Conservation (phyloP, 2,113 vertebrate species). For the Trematomus loennbergii region DNA sequence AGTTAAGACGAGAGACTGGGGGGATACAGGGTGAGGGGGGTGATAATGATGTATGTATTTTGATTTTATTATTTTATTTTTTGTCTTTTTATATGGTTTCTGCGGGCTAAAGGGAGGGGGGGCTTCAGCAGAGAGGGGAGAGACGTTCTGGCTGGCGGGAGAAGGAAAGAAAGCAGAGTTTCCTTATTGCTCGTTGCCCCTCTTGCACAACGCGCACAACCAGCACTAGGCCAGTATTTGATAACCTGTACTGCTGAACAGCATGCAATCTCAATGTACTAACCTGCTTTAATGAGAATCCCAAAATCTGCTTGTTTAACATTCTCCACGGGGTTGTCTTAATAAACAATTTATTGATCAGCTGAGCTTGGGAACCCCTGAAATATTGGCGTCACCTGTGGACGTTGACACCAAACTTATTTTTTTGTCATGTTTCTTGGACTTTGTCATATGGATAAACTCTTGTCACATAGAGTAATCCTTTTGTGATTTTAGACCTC, state of each 20-base stretch:
- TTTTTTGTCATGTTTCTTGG: not conserved
- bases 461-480: slow-evolving; percentile 13
- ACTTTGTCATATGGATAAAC: slow-evolving; percentile 21
- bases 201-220: slow-evolving; percentile 65
- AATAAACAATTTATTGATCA: slow-evolving; percentile 53
- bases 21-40: slow-evolving; percentile 34
- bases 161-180: slow-evolving; percentile 52
- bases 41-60: slow-evolving; percentile 57
- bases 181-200: slow-evolving; percentile 69
- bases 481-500: slow-evolving; percentile 44
- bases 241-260: slow-evolving; percentile 74
- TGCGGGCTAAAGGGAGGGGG: slow-evolving; percentile 24
- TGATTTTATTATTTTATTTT: slow-evolving; percentile 54
- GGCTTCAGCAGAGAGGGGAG: slow-evolving; percentile 52
- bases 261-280: slow-evolving; percentile 67
- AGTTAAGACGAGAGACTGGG: slow-evolving; percentile 54
- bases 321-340: slow-evolving; percentile 51
- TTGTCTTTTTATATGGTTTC: slow-evolving; percentile 65
- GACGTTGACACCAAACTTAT: slow-evolving; percentile 16
- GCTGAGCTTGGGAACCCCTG: slow-evolving; percentile 34
- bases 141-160: slow-evolving; percentile 33
- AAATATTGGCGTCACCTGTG: slow-evolving; percentile 47
- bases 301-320: slow-evolving; percentile 61
- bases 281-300: slow-evolving; percentile 54
- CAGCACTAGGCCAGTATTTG: slow-evolving; percentile 81